phyloP scores from a whole-genome alignment of 2,888 invertebrate genomes.

The Lasioglossum malachurum region DNA sequence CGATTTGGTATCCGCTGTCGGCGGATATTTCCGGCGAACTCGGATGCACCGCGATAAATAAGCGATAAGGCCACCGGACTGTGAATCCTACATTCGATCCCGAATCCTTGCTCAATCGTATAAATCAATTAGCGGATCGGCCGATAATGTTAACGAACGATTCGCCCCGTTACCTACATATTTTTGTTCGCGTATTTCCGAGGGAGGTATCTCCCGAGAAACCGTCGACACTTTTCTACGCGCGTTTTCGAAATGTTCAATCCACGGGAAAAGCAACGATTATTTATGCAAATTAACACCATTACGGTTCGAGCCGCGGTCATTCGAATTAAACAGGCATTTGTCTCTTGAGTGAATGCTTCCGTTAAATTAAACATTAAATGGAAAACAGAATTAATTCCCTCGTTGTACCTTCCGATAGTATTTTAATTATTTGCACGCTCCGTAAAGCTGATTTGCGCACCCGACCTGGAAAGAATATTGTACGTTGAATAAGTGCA shows the following conservation, averaged over 20 bases:
- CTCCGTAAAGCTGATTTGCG: background rate
- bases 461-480: background rate
- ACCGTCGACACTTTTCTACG: too few relatives aligned
- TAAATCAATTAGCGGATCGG: constrained; percentile 80
- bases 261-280: background rate
- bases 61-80: constrained; percentile 72
- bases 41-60: constrained; percentile 70
- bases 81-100: constrained; percentile 71
- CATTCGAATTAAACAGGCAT: background rate
- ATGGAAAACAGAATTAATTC: background rate
- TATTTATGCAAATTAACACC: background rate
- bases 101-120: constrained; percentile 78
- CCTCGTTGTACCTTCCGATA: background rate
- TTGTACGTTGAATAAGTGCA: background rate
- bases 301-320: background rate
- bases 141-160: constrained; percentile 76
- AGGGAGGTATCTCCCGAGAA: too few relatives aligned
- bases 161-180: constrained; percentile 19
- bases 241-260: too few relatives aligned
- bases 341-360: background rate
- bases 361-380: background rate
- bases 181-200: background rate
- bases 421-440: background rate
- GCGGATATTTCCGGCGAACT: constrained; percentile 54
- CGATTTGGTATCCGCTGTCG: constrained; percentile 53